Conservation (phyloP, 2,797 vertebrate genomes). For the Pseudocheirus occidentalis region DNA sequence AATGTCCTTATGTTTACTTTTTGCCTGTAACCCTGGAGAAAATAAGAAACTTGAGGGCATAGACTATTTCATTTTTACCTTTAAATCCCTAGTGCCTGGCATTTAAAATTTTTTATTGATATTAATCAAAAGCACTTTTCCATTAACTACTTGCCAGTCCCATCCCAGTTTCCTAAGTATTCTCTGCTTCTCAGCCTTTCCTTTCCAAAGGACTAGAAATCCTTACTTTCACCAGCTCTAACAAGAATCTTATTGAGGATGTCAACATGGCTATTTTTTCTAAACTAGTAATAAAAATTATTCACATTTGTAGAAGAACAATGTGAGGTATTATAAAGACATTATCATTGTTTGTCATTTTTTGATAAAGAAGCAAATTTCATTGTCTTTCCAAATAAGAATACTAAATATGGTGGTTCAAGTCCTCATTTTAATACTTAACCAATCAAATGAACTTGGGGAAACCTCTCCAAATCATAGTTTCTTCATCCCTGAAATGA, state of each 20-base stretch:
- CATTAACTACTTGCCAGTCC: neutral
- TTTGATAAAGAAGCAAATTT: neutral
- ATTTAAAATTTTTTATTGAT: neutral
- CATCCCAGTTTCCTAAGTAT: neutral
- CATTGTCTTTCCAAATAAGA: neutral
- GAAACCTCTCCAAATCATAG: neutral
- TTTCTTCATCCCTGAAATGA: neutral
- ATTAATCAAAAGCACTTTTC: neutral
- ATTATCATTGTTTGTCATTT: neutral
- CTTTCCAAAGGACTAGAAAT: fast-evolving
- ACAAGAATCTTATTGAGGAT: neutral
- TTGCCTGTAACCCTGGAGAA: neutral
- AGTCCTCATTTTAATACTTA: neutral
- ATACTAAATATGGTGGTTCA: neutral
- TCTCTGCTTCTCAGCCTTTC: neutral
- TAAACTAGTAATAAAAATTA: neutral
- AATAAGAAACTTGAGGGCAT: neutral
- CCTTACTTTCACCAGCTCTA: neutral
- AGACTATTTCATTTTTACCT: neutral
- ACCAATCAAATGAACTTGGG: neutral
- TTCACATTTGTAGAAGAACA: neutral
- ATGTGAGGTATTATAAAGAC: neutral
- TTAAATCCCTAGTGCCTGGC: neutral
- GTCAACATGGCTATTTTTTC: neutral
- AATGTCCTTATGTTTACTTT: neutral